These are phyloP conservation scores for Bujurquina vittata DNA, from an alignment of 2,113 vertebrate genomes.

Conservation along the genomic window DNA sequence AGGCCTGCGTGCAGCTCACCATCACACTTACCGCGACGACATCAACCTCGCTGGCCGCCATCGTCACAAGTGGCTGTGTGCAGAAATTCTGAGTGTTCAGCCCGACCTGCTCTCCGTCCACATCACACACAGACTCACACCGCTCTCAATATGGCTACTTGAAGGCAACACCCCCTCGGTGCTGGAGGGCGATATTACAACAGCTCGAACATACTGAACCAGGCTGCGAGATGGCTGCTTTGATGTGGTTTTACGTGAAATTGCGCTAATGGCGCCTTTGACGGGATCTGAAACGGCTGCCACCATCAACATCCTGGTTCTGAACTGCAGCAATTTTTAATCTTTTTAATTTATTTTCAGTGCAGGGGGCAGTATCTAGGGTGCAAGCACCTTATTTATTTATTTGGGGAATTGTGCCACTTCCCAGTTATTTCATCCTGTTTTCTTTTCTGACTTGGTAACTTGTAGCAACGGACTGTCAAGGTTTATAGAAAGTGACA, in stretches of 20 bases:
- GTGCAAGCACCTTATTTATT: background rate
- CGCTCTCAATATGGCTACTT: conserved; percentile 88
- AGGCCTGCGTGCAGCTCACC: background rate
- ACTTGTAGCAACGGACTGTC: background rate
- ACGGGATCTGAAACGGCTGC: background rate
- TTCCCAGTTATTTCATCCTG: background rate
- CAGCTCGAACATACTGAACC: background rate
- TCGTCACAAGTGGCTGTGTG: conserved; percentile 68
- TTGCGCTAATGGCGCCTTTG: background rate
- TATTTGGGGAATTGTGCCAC: background rate
- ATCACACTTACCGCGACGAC: conserved; percentile 82
- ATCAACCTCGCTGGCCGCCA: conserved; percentile 88
- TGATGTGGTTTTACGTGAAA: background rate
- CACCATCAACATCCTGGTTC: background rate
- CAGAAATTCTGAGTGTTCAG: conserved; percentile 54
- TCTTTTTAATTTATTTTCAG: background rate
- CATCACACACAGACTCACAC: conserved; percentile 73
- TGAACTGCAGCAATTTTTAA: background rate
- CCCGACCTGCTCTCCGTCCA: conserved; percentile 63
- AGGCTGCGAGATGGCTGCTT: background rate
- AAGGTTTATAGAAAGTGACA: background rate
- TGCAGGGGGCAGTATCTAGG: background rate
- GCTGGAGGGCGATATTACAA: conserved; percentile 62
- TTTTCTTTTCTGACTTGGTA: background rate
- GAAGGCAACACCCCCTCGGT: conserved; percentile 86